phyloP scores from a whole-genome alignment of 2,888 invertebrate species.

The Hymenopus coronatus region DNA sequence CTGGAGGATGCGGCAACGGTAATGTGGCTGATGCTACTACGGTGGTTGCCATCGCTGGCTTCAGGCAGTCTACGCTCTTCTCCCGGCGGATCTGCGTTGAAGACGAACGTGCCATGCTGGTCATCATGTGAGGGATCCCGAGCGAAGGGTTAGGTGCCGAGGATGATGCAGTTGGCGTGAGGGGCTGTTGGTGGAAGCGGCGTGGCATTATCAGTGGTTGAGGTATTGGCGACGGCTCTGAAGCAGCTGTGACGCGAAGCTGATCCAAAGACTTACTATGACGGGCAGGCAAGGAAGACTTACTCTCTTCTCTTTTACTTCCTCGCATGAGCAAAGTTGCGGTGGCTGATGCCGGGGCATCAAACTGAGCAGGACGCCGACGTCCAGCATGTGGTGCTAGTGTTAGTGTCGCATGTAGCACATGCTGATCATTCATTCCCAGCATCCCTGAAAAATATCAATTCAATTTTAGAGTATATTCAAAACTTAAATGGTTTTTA shows the following conservation, averaged over 20 bases:
- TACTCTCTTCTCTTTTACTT: constrained; percentile 7
- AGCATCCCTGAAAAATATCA: constrained; percentile 43
- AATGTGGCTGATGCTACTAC: constrained; percentile 38
- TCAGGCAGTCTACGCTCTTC: constrained; percentile 30
- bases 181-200: constrained; percentile 50
- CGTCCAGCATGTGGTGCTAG: constrained; percentile 53
- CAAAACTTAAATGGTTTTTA: too few species aligned
- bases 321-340: constrained; percentile 24
- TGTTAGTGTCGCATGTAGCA: constrained; percentile 63
- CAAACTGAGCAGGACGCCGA: not conserved
- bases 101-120: constrained; percentile 45
- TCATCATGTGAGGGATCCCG: constrained; percentile 42
- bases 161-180: constrained; percentile 45
- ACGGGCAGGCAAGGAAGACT: constrained; percentile 59
- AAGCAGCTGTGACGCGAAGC: constrained; percentile 53
- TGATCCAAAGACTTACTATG: constrained; percentile 78
- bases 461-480: not conserved
- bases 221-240: constrained; percentile 43
- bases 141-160: constrained; percentile 48
- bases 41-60: constrained; percentile 30
- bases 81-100: constrained; percentile 44
- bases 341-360: constrained; percentile 26
- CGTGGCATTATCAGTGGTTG: constrained; percentile 41
- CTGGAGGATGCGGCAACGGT: constrained; percentile 30
- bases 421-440: constrained; percentile 57